These are phyloP conservation scores for Lordiphosa fenestrarum DNA, from an alignment of 2,888 invertebrate species.

Conservation along the genomic window DNA sequence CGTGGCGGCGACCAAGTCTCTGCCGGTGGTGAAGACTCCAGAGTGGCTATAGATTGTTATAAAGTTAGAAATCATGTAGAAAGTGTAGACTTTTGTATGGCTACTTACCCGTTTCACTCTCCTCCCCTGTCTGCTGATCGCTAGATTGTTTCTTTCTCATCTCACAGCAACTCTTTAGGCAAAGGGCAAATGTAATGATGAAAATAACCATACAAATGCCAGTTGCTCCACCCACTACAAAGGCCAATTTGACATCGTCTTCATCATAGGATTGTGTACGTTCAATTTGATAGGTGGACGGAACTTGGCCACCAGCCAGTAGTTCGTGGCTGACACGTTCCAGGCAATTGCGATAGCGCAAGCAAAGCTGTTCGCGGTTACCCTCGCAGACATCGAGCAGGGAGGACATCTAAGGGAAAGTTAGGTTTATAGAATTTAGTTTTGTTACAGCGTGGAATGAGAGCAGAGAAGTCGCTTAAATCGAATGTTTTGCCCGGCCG, in stretches of 20 bases:
- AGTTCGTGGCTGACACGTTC: conserved; percentile 57
- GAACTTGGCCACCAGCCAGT: conserved; percentile 35
- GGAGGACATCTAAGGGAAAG: conserved; percentile 29
- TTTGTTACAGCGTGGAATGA: too few relatives aligned
- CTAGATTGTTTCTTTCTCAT: conserved; percentile 36
- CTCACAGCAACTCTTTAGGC: conserved; percentile 66
- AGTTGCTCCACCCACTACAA: conserved; percentile 69
- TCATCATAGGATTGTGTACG: conserved; percentile 54
- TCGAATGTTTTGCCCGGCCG: too few relatives aligned
- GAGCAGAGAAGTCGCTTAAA: too few relatives aligned
- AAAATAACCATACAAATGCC: conserved; percentile 70
- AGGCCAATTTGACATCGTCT: conserved; percentile 72
- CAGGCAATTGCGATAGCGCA: conserved; percentile 69
- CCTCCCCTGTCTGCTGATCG: conserved; percentile 4
- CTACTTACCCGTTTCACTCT: conserved; percentile 48
- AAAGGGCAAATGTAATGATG: conserved; percentile 67
- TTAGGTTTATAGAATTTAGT: not conserved
- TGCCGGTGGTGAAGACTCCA: conserved; percentile 41
- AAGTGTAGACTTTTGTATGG: not conserved
- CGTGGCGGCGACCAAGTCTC: conserved; percentile 55
- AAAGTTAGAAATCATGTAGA: not conserved
- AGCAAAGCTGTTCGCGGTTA: conserved; percentile 59
- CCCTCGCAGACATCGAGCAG: conserved; percentile 56
- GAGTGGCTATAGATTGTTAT: conserved; percentile 19
- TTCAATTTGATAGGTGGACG: conserved; percentile 27